Evolutionary conservation across 2,888 invertebrate species (phyloP).

Genomic region (Pediacus dermestoides): DNA sequence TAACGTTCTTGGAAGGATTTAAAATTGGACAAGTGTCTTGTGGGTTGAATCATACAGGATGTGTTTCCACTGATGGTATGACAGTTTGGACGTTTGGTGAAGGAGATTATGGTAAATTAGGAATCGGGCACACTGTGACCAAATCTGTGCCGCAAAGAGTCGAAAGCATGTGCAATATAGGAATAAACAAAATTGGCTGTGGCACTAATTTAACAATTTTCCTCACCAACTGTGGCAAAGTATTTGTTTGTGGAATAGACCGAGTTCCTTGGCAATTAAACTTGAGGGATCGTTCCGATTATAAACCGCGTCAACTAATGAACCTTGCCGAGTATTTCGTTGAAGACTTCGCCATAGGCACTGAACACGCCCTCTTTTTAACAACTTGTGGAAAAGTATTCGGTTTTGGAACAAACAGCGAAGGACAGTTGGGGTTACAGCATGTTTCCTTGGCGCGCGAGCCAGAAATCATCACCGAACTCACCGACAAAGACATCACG

Average conservation of each 20-base stretch:
- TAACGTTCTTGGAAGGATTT: conserved; percentile 52
- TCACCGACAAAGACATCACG: conserved; percentile 54
- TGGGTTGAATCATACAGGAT: conserved; percentile 62
- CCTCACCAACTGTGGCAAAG: conserved; percentile 56
- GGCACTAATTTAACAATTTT: conserved; percentile 64
- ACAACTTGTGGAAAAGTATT: conserved; percentile 57
- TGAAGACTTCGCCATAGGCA: conserved; percentile 59
- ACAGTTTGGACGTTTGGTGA: conserved; percentile 64
- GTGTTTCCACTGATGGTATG: conserved; percentile 57
- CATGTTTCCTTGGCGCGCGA: conserved; percentile 56
- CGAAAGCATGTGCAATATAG: conserved; percentile 54
- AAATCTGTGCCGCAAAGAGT: conserved; percentile 54
- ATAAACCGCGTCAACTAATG: conserved; percentile 53
- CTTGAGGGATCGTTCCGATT: conserved; percentile 50
- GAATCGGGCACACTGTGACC: conserved; percentile 49
- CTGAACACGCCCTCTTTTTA: conserved; percentile 59
- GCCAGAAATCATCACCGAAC: conserved; percentile 54
- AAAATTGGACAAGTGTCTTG: conserved; percentile 55
- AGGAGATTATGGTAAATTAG: conserved; percentile 61
- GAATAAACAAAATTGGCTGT: conserved; percentile 58
- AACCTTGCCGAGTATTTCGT: conserved; percentile 52
- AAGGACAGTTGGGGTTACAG: conserved; percentile 60
- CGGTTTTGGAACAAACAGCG: conserved; percentile 63
- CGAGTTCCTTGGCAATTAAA: conserved; percentile 58
- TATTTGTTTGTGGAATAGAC: conserved; percentile 61